Evolutionary conservation across 2,113 vertebrate genomes (phyloP).

Genomic region (Probosciger aterrimus): DNA sequence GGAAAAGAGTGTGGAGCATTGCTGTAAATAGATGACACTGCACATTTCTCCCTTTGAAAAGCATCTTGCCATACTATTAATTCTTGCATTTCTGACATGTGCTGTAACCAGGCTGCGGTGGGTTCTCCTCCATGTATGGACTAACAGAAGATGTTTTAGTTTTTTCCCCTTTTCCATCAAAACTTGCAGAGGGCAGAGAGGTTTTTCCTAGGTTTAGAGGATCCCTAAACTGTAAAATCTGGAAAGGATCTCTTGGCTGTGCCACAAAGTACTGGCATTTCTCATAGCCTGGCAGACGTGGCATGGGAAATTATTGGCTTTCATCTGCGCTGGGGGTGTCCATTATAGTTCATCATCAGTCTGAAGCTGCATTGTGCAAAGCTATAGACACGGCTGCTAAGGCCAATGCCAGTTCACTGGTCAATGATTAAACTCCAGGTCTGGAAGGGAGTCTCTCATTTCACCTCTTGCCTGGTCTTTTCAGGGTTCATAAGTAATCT

Average conservation of each 20-base stretch:
- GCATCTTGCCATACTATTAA: not conserved
- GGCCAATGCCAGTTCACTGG: not conserved
- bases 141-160: not conserved
- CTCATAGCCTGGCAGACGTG: not conserved
- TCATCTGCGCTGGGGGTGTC: not conserved
- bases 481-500: not conserved
- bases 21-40: not conserved
- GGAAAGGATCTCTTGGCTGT: not conserved
- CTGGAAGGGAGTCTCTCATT: not conserved
- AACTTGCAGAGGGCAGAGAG: not conserved
- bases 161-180: not conserved
- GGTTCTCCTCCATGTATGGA: not conserved
- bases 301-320: not conserved
- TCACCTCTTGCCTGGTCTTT: not conserved
- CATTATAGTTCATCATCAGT: accelerated
- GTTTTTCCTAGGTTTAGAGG: not conserved
- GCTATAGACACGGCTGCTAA: not conserved
- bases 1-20: not conserved
- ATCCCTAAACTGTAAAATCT: not conserved
- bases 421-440: not conserved
- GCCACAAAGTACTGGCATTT: not conserved
- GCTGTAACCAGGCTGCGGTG: not conserved
- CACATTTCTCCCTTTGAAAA: not conserved
- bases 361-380: not conserved
- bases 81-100: not conserved